Percentiles rank a stretch among this genome's conserved stretches.
Conservation (phyloP, 2,888 invertebrate genomes). For the Caenorhabditis japonica region DNA sequence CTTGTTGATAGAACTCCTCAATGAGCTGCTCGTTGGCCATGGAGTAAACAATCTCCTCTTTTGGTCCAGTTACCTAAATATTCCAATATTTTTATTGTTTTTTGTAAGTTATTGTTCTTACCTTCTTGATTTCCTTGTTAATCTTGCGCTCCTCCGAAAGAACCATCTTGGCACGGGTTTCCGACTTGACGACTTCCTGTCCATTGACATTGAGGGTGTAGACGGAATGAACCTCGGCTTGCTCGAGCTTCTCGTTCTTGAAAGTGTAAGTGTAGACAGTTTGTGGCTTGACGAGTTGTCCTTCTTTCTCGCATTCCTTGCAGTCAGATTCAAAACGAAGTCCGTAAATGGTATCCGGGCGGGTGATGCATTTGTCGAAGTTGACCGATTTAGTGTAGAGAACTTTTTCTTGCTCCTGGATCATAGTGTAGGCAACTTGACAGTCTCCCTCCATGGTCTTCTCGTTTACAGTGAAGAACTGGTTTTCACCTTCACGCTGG, state of each 20-base stretch:
- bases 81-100: neutral
- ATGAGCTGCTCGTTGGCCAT: constrained; percentile 59
- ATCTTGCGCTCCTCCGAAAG: constrained; percentile 38
- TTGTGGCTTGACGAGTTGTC: constrained; percentile 38
- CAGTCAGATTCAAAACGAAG: constrained; percentile 56
- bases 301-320: constrained; percentile 51
- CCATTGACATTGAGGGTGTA: constrained; percentile 51
- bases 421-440: constrained; percentile 59
- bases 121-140: constrained; percentile 46
- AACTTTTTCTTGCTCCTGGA: constrained; percentile 42
- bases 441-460: constrained; percentile 74
- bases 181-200: constrained; percentile 52
- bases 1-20: constrained; percentile 68
- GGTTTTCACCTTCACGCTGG: constrained; percentile 17
- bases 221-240: constrained; percentile 51
- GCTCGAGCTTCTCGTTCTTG: constrained; percentile 45
- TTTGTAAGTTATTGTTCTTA: neutral
- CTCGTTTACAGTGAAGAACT: constrained; percentile 51
- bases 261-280: constrained; percentile 59
- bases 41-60: constrained; percentile 65
- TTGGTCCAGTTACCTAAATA: constrained; percentile 42
- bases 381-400: constrained; percentile 75
- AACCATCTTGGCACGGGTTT: constrained; percentile 43
- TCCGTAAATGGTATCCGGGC: constrained; percentile 66
- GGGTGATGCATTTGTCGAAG: constrained; percentile 78